A percentile compares a stretch with the other conserved stretches of the same genome.
Conservation (phyloP, 2,113 vertebrate species). For the Telmatochromis bifrenatus region DNA sequence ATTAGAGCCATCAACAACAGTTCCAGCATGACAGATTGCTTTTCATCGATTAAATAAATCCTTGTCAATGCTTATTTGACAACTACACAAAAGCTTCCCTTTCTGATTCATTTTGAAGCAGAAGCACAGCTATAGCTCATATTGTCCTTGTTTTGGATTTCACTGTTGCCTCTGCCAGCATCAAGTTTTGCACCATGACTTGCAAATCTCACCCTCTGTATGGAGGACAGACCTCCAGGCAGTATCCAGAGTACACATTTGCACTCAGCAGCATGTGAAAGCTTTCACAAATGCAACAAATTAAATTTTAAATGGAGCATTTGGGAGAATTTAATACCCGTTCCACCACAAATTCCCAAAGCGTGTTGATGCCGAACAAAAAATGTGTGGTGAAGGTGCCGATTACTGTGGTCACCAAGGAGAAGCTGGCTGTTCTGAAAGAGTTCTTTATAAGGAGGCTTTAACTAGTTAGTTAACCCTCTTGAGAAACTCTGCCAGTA, state of each 20-base stretch:
- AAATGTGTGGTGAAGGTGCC: slow-evolving; percentile 8
- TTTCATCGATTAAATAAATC: not conserved
- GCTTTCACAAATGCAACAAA: not conserved
- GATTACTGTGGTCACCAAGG: slow-evolving; percentile 23
- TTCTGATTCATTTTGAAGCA: not conserved
- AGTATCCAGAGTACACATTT: not conserved
- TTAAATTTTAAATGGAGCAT: not conserved
- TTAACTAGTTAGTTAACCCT: slow-evolving; percentile 21
- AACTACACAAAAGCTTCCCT: not conserved
- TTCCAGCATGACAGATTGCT: not conserved
- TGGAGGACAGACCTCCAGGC: not conserved
- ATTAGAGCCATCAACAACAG: not conserved
- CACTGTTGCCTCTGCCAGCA: not conserved
- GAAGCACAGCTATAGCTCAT: not conserved
- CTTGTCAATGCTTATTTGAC: not conserved
- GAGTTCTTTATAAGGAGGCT: slow-evolving; percentile 28
- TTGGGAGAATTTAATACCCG: not conserved
- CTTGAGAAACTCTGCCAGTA: slow-evolving; percentile 3
- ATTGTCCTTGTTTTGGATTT: not conserved
- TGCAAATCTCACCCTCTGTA: not conserved
- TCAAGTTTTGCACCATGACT: not conserved
- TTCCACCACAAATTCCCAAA: not conserved
- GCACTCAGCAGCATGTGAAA: not conserved
- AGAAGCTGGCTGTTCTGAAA: slow-evolving; percentile 29
- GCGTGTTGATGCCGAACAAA: not conserved